Evolutionary conservation across 2,797 vertebrate species (phyloP).

Genomic region (Cichlasoma orientale): DNA sequence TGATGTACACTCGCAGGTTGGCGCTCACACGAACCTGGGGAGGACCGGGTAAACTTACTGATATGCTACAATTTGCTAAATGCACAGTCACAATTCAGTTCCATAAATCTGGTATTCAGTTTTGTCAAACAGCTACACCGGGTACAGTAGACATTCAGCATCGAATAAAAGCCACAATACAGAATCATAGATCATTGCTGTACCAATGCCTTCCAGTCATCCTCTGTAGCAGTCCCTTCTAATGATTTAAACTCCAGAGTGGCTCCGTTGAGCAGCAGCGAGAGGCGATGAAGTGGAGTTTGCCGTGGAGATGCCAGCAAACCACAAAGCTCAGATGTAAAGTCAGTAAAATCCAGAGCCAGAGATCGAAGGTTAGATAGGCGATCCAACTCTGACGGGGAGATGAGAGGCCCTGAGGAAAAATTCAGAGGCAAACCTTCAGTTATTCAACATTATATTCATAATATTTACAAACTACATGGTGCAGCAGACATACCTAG

Average conservation of each 20-base stretch:
- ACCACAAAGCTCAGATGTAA: conserved; percentile 93
- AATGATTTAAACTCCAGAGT: conserved; percentile 91
- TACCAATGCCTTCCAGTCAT: conserved; percentile 94
- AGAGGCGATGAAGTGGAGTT: conserved; percentile 93
- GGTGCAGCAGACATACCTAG: conserved; percentile 62
- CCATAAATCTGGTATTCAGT: too few relatives aligned
- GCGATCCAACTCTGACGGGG: conserved; percentile 89
- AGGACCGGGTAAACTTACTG: neutral
- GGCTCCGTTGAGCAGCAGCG: conserved; percentile 92
- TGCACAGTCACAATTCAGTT: neutral
- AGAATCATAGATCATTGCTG: neutral
- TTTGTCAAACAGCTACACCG: too few relatives aligned
- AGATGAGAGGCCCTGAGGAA: conserved; percentile 84
- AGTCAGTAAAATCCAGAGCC: conserved; percentile 96
- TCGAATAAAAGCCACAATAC: neutral
- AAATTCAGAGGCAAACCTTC: neutral
- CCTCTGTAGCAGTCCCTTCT: conserved; percentile 90
- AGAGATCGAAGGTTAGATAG: conserved; percentile 90
- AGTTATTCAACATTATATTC: neutral
- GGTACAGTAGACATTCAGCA: neutral
- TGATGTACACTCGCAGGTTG: conserved; percentile 95
- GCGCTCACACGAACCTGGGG: conserved; percentile 84
- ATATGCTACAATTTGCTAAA: neutral
- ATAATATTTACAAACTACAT: neutral
- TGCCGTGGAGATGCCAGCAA: conserved; percentile 89